Conservation (phyloP, 2,113 vertebrate genomes). For the Lagopus muta region DNA sequence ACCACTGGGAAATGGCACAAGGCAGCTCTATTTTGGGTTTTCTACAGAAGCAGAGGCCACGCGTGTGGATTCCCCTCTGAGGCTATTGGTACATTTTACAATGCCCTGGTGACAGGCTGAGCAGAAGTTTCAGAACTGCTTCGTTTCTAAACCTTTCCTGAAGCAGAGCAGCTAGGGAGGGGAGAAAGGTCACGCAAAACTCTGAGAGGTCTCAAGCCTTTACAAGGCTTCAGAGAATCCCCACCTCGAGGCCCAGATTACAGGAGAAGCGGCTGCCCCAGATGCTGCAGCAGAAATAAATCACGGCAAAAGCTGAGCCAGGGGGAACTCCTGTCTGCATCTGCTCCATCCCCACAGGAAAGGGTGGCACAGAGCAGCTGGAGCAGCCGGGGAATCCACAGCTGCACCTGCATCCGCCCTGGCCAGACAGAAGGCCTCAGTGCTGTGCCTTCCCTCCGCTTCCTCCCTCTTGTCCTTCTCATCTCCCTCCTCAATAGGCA, state of each 20-base stretch:
- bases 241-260: background rate
- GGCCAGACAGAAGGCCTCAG: slow-evolving; percentile 54
- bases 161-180: background rate
- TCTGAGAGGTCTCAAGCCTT: background rate
- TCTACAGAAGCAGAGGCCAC: background rate
- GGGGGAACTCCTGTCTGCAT: background rate
- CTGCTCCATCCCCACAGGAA: background rate
- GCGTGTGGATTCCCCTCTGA: background rate
- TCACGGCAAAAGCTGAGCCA: background rate
- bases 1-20: rapidly evolving
- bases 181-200: background rate
- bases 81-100: background rate
- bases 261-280: background rate
- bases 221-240: background rate
- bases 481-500: slow-evolving; percentile 45
- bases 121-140: background rate
- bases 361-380: background rate
- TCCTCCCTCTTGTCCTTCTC: slow-evolving; percentile 59
- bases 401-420: slow-evolving; percentile 68
- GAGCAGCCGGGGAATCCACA: background rate
- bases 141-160: background rate
- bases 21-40: background rate
- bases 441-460: slow-evolving; percentile 43
- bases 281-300: background rate
- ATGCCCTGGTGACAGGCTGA: background rate